These are phyloP conservation scores for Philhelius pedissequus DNA, from an alignment of 2,888 invertebrate species.

Conservation along the genomic window DNA sequence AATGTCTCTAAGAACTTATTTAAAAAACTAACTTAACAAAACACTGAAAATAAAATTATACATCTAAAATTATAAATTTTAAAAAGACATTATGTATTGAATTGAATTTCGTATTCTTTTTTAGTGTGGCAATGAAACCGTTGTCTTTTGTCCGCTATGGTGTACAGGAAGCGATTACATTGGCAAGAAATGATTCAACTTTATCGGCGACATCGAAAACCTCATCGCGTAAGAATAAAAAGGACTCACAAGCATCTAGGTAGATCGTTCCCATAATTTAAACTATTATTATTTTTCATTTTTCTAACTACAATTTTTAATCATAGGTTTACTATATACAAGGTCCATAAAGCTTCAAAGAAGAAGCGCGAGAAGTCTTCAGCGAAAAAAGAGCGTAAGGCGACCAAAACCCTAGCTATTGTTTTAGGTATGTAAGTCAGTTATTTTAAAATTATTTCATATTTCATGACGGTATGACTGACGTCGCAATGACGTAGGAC, in stretches of 20 bases:
- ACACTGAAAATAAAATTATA: too few species aligned
- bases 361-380: slow-evolving; percentile 97
- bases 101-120: slow-evolving; percentile 40
- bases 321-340: slow-evolving; percentile 91
- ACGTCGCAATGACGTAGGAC: too few species aligned
- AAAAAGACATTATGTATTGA: too few species aligned
- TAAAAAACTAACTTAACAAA: too few species aligned
- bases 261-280: slow-evolving; percentile 67
- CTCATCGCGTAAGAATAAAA: slow-evolving; percentile 79
- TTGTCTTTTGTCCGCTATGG: slow-evolving; percentile 78
- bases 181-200: slow-evolving; percentile 80
- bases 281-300: slow-evolving; percentile 25
- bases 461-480: too few species aligned
- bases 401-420: slow-evolving; percentile 98
- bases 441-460: not conserved
- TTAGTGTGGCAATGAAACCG: slow-evolving; percentile 84
- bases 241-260: slow-evolving; percentile 79
- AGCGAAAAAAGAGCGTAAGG: slow-evolving; percentile 96
- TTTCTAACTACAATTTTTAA: slow-evolving; percentile 37
- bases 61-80: too few species aligned
- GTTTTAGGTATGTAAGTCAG: slow-evolving; percentile 96
- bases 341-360: slow-evolving; percentile 95
- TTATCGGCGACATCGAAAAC: slow-evolving; percentile 81
- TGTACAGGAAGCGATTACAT: slow-evolving; percentile 78
- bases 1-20: too few species aligned